Percentiles rank a stretch among this genome's conserved stretches.
These are phyloP conservation scores for Tigriopus japonicus DNA, from an alignment of 1,140 invertebrate species.

Conservation along the genomic window DNA sequence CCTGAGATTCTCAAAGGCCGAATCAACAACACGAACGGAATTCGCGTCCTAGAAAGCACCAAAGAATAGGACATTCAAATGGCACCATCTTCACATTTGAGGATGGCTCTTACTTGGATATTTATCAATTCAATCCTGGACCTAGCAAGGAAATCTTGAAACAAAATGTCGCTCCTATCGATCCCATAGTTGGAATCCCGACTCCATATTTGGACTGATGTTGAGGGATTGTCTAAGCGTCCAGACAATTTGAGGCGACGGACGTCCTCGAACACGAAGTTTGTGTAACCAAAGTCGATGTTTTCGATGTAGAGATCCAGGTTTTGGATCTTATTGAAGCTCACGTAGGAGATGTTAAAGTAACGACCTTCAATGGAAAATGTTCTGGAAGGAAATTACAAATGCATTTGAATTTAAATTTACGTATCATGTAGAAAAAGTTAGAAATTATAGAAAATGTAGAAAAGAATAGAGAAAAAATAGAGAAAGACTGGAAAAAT, in stretches of 20 bases:
- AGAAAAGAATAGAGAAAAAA: too few relatives aligned
- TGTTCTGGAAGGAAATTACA: background rate
- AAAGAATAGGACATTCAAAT: background rate
- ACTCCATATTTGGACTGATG: background rate
- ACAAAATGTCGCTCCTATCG: background rate
- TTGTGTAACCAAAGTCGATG: background rate
- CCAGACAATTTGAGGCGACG: background rate
- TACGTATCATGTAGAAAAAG: too few relatives aligned
- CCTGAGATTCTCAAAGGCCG: background rate
- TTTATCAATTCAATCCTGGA: background rate
- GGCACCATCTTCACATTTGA: too few relatives aligned
- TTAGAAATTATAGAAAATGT: too few relatives aligned
- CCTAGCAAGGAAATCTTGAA: constrained; percentile 1
- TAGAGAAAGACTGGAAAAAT: too few relatives aligned
- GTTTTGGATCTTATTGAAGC: background rate
- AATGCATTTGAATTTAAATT: too few relatives aligned
- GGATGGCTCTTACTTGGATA: background rate
- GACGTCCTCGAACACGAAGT: constrained; percentile 2
- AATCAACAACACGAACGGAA: background rate
- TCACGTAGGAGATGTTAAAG: background rate
- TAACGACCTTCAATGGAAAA: constrained; percentile 4
- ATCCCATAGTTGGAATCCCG: background rate
- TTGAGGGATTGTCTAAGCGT: background rate
- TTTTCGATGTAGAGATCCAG: constrained; percentile 1
- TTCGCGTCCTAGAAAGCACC: background rate